A percentile compares a stretch with the other conserved stretches of the same genome.
These are phyloP conservation scores for Glaucomys volans DNA, from an alignment of 2,113 vertebrate genomes.

Conservation along the genomic window DNA sequence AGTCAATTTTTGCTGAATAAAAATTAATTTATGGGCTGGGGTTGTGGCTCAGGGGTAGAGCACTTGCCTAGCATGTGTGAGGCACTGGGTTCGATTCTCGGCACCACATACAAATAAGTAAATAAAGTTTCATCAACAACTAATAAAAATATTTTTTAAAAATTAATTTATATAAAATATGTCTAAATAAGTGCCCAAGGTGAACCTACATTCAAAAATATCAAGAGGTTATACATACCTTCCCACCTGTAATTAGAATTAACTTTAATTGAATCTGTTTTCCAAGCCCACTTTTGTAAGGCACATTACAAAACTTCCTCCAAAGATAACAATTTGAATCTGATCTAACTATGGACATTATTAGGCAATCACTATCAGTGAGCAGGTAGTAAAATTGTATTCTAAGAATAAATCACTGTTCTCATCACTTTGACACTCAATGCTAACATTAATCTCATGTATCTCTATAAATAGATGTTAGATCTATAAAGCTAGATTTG, in stretches of 20 bases:
- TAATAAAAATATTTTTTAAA: too few relatives aligned
- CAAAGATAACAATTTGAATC: not conserved
- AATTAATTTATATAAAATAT: constrained; percentile 9
- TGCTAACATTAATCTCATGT: not conserved
- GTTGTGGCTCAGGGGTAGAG: too few relatives aligned
- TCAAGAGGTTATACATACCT: not conserved
- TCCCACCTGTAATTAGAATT: not conserved
- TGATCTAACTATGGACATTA: not conserved
- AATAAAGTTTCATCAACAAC: too few relatives aligned
- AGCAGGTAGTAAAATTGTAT: not conserved
- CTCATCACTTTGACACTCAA: constrained; percentile 5
- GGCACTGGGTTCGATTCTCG: too few relatives aligned
- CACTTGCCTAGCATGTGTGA: too few relatives aligned
- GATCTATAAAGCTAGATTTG: not conserved
- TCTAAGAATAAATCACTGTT: constrained; percentile 18
- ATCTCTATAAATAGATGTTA: not conserved
- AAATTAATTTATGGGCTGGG: not conserved
- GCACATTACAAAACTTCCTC: not conserved
- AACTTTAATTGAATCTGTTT: not conserved
- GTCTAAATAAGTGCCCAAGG: not conserved
- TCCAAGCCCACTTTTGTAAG: not conserved
- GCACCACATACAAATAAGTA: too few relatives aligned
- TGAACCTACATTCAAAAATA: constrained; percentile 26
- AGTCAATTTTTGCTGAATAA: not conserved
- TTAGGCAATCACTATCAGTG: not conserved